These are phyloP conservation scores for Epizoanthus scotinus DNA, from an alignment of 92 coral and sea anemone genomes.

Conservation along the genomic window DNA sequence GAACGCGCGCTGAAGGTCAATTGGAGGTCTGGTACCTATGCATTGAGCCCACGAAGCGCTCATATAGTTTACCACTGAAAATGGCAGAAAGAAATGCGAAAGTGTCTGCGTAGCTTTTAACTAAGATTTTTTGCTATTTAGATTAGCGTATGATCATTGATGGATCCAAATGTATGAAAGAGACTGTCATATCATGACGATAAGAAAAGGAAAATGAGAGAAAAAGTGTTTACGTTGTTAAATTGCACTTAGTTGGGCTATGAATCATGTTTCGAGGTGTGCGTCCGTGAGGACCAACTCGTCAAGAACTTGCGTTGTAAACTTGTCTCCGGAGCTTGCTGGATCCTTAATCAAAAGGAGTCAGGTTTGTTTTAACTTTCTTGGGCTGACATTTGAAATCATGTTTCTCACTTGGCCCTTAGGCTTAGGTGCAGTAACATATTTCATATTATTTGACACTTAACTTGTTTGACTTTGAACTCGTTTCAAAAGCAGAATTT, in stretches of 20 bases:
- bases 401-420: no score
- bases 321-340: slow-evolving; percentile 62
- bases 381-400: no score
- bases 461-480: no score
- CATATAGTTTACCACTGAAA: slow-evolving; percentile 16
- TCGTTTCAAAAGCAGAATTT: slow-evolving; percentile 34
- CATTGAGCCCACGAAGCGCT: slow-evolving; percentile 16
- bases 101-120: not conserved
- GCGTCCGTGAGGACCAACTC: slow-evolving; percentile 51
- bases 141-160: not conserved
- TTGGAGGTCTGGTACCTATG: not conserved
- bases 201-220: not conserved
- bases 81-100: slow-evolving; percentile 5
- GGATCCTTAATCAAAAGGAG: slow-evolving; percentile 11
- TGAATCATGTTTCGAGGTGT: slow-evolving; percentile 47
- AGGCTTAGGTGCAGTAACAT: no score
- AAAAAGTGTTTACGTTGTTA: not conserved
- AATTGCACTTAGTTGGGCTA: not conserved
- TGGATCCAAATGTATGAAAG: no score
- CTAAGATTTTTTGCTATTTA: not conserved
- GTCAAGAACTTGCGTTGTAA: slow-evolving; percentile 56
- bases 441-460: no score
- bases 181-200: not conserved
- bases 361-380: slow-evolving; percentile 10
- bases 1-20: no score